phyloP scores from a whole-genome alignment of 2,113 vertebrate species.

The Riparia riparia region DNA sequence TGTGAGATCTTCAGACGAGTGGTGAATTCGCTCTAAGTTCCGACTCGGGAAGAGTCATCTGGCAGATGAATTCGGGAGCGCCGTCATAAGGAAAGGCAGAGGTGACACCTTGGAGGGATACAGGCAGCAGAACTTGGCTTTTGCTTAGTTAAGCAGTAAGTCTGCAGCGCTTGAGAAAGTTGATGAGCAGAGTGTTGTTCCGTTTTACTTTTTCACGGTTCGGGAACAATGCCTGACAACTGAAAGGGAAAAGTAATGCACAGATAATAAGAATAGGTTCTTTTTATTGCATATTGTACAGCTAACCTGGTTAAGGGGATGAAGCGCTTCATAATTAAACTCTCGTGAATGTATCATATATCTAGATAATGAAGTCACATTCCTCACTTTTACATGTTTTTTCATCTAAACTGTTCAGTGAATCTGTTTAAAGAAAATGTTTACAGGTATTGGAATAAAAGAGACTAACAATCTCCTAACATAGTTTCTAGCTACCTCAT shows the following conservation, averaged over 20 bases:
- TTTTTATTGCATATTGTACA: neutral
- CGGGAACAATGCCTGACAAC: neutral
- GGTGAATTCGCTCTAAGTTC: fast-evolving
- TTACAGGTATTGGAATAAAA: neutral
- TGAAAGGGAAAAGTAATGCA: neutral
- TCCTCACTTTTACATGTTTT: neutral
- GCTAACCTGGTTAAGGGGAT: neutral
- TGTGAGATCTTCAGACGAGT: neutral
- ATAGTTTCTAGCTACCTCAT: neutral
- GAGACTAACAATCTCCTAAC: neutral
- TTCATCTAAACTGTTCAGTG: neutral
- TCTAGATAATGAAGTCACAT: neutral
- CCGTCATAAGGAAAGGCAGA: neutral
- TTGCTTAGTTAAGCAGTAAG: neutral
- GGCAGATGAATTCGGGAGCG: neutral
- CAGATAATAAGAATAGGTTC: fast-evolving
- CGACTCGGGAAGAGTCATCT: neutral
- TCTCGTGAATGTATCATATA: neutral
- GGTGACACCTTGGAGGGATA: neutral
- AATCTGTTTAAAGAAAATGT: neutral
- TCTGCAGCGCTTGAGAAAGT: neutral
- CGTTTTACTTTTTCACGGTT: neutral
- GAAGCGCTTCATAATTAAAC: neutral
- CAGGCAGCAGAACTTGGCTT: neutral
- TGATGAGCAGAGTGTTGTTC: neutral